Evolutionary conservation across 2,113 vertebrate species (phyloP), one percentile per base, ranked within the genome.

Genomic region (Amblyopsis rosae): DNA sequence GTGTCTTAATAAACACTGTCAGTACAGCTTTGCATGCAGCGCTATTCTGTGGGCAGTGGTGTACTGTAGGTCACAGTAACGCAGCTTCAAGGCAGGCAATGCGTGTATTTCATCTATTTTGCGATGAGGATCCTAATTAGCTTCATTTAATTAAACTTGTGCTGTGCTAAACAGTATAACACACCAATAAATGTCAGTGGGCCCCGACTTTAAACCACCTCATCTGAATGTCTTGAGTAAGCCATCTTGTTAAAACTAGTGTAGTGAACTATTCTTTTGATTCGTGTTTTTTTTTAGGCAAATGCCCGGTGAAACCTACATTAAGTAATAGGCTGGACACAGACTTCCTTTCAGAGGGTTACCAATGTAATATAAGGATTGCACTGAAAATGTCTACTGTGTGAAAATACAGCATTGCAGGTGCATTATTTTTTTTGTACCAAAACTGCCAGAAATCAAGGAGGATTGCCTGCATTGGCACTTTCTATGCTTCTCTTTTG

Each of bases 81-180:
- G 48, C 59, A 51, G 59, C 81, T 83, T 62, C 26, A n/a, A 79
- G 72, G 62, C 82, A 71, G 45, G 68, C 60, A 59, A 68, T 53
- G 10, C 0, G 68, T 71, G 45, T 81, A 81, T 79, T 76, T 59
- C 58, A 60, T 67, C 61, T 63, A 51, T 69, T 81, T 49, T 76
- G 65, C 78, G 73, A 82, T 65, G 79, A 80, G 72, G 61, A 75
- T 82, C 60, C 74, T 72, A 82, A 88, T 88, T 85, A 86, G 73
- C 55, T 10, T 80, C 15, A 65, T 76, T 82, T 87, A 83, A 87
- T 86, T 80, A 81, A 81, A 81, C 26, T 3, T 75, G 67, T 58
- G 60, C 59, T 59, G 53, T 47, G 65, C 73, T 82, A 73, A 84
- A 75, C 62, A 69, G 55, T 83, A 59, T 71, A 80, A 69, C 76